phyloP scores from a whole-genome alignment of 2,797 vertebrate species.

The Lutjanus argentimaculatus region DNA sequence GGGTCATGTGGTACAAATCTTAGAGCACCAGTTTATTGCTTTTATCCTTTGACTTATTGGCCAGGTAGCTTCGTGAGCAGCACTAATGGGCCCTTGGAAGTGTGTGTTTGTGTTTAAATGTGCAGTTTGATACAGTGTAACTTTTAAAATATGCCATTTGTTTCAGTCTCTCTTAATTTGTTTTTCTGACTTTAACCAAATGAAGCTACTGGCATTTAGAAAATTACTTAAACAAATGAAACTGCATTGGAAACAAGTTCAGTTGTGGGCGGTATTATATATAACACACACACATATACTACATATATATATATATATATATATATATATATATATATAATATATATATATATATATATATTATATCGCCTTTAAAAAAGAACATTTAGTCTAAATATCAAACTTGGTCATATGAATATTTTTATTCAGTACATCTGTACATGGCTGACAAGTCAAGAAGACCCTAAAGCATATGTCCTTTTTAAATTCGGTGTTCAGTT shows the following conservation, averaged over 20 bases:
- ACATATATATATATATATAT: too few species aligned
- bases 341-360: too few species aligned
- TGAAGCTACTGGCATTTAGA: not conserved
- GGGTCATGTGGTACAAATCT: not conserved
- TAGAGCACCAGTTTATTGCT: not conserved
- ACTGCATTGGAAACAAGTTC: not conserved
- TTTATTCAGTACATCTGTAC: not conserved
- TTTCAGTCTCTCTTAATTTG: not conserved
- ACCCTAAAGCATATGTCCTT: not conserved
- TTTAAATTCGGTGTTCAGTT: not conserved
- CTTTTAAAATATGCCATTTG: not conserved
- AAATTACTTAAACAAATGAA: not conserved
- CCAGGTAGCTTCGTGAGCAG: too few species aligned
- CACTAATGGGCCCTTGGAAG: not conserved
- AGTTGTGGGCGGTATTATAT: too few species aligned
- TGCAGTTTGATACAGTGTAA: not conserved
- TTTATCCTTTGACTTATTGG: not conserved
- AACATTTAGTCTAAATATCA: not conserved
- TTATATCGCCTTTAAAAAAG: not conserved
- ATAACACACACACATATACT: too few species aligned
- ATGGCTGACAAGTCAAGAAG: not conserved
- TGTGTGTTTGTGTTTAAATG: not conserved
- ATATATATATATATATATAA: too few species aligned
- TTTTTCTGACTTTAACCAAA: conserved; percentile 1
- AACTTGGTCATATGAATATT: not conserved